A percentile compares a stretch with the other conserved stretches of the same genome.
phyloP scores from a whole-genome alignment of 2,113 vertebrate species.

The Oxyruncus cristatus region DNA sequence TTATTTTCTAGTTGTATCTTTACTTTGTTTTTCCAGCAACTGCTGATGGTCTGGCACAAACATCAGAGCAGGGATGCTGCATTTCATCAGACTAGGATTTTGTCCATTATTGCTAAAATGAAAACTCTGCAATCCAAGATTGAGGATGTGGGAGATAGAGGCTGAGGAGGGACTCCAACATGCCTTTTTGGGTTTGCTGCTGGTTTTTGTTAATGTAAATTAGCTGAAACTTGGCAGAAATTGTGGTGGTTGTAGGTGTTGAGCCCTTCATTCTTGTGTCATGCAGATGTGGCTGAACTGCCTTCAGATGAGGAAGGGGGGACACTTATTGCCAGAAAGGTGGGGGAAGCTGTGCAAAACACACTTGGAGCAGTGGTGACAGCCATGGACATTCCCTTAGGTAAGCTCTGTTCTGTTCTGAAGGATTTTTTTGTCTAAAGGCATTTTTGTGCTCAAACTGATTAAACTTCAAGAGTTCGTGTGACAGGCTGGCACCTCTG shows the following conservation, averaged over 20 bases:
- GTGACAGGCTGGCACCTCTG: neutral
- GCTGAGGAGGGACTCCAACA: neutral
- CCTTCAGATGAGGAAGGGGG: slow-evolving; percentile 92
- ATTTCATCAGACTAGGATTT: neutral
- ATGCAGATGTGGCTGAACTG: slow-evolving; percentile 83
- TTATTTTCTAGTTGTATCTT: neutral
- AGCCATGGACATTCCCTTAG: slow-evolving; percentile 96
- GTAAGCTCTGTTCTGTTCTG: slow-evolving; percentile 69
- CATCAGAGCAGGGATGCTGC: neutral
- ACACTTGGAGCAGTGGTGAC: slow-evolving; percentile 94
- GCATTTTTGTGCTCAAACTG: neutral
- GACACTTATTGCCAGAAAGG: slow-evolving; percentile 93
- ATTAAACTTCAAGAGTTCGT: neutral
- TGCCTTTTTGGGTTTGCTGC: neutral
- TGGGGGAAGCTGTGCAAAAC: slow-evolving; percentile 96
- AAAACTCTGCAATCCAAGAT: neutral
- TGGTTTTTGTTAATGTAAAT: neutral
- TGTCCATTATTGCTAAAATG: neutral
- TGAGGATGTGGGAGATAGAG: neutral
- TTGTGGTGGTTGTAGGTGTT: neutral
- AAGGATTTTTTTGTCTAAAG: neutral
- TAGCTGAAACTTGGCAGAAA: neutral
- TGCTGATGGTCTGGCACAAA: neutral
- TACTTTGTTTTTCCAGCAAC: neutral
- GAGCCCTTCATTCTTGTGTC: neutral